Evolutionary conservation across 1,140 invertebrate species (phyloP).

Genomic region (Wasmannia auropunctata): DNA sequence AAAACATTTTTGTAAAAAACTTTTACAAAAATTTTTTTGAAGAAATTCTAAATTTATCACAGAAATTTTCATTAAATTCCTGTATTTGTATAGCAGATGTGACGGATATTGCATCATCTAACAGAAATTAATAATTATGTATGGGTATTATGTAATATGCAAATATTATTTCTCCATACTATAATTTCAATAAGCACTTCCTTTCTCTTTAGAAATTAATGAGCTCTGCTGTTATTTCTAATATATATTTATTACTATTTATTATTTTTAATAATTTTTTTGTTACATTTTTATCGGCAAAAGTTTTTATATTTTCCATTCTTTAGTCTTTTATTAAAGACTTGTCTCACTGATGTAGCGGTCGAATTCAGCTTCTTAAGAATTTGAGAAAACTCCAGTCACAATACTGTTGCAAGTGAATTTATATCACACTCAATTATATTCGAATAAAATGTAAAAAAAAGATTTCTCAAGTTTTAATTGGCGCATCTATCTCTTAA

Average conservation of each 20-base stretch:
- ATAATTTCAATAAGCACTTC: not conserved
- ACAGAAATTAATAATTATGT: slow-evolving; percentile 18
- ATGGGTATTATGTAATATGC: slow-evolving; percentile 1
- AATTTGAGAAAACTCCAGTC: not conserved
- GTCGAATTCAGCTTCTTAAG: not conserved
- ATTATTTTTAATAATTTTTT: not conserved
- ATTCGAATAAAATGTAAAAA: not conserved
- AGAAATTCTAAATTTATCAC: not conserved
- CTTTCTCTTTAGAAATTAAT: not conserved
- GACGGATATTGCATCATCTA: not conserved
- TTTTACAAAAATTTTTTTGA: not conserved
- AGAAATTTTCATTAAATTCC: not conserved
- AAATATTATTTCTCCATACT: not conserved
- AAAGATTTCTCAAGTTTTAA: not conserved
- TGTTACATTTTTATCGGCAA: not conserved
- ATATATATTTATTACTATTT: no score
- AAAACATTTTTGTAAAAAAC: not conserved
- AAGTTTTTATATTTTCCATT: not conserved
- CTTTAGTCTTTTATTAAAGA: not conserved
- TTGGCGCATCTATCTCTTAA: not conserved
- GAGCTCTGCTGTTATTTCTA: not conserved
- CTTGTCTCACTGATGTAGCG: not conserved
- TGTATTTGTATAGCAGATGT: not conserved
- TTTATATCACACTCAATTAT: not conserved
- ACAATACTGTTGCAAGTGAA: not conserved